These are phyloP conservation scores for Chelonia mydas DNA, from an alignment of 2,797 vertebrate species.

Conservation along the genomic window DNA sequence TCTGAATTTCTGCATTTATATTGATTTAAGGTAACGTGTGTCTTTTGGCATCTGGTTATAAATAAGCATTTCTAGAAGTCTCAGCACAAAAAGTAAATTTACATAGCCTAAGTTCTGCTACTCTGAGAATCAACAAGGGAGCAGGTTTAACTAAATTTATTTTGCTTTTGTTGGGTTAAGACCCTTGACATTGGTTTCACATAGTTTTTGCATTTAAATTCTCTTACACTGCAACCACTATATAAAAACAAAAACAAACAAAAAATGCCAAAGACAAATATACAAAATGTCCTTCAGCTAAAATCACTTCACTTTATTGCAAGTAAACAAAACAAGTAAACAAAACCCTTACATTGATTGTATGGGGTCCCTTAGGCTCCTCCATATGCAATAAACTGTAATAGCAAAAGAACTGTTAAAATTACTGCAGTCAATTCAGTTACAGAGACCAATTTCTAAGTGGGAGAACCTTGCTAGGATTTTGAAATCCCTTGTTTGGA, in stretches of 20 bases:
- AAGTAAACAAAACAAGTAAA: background rate
- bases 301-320: background rate
- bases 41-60: background rate
- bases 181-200: background rate
- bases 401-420: background rate
- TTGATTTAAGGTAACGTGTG: background rate
- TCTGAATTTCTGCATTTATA: background rate
- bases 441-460: background rate
- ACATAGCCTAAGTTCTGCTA: background rate
- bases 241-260: background rate
- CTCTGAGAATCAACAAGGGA: background rate
- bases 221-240: background rate
- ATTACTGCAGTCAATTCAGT: background rate
- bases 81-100: background rate
- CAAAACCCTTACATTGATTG: background rate
- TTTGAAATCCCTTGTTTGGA: background rate
- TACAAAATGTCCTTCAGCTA: background rate
- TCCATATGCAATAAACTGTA: background rate
- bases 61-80: background rate
- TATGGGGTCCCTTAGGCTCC: background rate
- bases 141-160: background rate
- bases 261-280: background rate
- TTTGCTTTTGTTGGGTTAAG: background rate
- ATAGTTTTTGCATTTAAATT: background rate
- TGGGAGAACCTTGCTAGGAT: fast-evolving